Evolutionary conservation across 2,888 invertebrate species (phyloP), one percentile per base, ranked within the genome.

Genomic region (Drosophila pseudotalamancana): DNA sequence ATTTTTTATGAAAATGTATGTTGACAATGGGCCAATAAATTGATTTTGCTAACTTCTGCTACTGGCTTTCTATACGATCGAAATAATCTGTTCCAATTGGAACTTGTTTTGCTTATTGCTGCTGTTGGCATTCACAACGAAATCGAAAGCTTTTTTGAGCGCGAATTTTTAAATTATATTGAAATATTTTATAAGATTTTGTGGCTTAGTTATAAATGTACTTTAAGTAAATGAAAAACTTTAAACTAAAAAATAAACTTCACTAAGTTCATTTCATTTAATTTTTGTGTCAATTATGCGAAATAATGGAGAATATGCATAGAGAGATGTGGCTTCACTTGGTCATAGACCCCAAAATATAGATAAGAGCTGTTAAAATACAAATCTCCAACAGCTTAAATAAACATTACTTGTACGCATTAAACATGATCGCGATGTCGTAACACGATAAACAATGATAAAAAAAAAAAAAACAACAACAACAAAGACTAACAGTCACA

Each of bases 361-460:
- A 39, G 81, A 77, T 80, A 72, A 77, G 51, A 49, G 5, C 12
- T 34, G 49, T 77, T 65, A 56, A 77, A 71, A 59, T 35, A 51
- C 48, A 74, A 74, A 74, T 66, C 82, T 73, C 29, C 45, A 14
- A 54, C 50, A 29, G 27, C 25, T 55, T 57, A 59, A 62, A 50
- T 53, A 78, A 77, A 71, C 72, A 56, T 4, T 54, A n/a, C 23
- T 27, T 29, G 29, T n/a, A 18, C 48, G 54, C 25, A 43, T 64
- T 49, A 42, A 46, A 34, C 64, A 46, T 53, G 21, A 50, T 56
- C 54, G 14, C 16, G 32, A 40, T 61, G 21, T 65, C 65, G 60
- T 80, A 81, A 65, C 67, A 62, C 39, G 25, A 64, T 66, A 80
- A 84, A 74, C 56, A 81, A 60, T 64, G 31, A 50, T 59, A 72